Base-by-base conservation (phyloP, 2,797 vertebrate species). In the Oreortyx pictus region DNA sequence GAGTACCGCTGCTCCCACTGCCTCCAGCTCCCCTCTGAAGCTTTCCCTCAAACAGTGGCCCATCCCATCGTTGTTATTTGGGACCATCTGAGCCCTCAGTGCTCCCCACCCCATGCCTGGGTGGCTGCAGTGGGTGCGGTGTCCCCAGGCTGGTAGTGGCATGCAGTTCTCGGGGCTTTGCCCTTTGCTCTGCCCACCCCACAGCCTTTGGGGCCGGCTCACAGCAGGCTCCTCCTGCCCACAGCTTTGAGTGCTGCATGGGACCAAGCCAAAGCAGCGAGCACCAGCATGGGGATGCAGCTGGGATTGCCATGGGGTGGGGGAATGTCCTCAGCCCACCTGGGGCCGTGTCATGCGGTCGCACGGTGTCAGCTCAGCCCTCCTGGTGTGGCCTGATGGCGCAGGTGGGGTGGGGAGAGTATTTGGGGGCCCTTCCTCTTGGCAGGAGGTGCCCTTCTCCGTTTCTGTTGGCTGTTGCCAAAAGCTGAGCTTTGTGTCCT, bases 81-180 rank as follows among this genome's bases (percentile, higher is more conserved):
- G 29, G 41, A 23, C n/a, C 19, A 8, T 6, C 29, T 0, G 4
- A 29, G 72, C 2, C 22, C 82, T 72, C 13, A 0, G 0, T 4
- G 41, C 22, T 52, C 70, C 61, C 29, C 7, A 7, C n/a, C 11
- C 41, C 6, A 33, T 18, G 62, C 74, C 49, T 3, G 59, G 8
- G 13, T 6, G 22, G 44, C 76, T n/a, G 72, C 24, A 2, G 0
- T 8, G 67, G 7, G 4, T 29, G 33, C 14, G 14, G 37, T 29
- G 29, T 18, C 4, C 7, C 6, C 8, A 15, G 66, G 31, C 60
- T 14, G 73, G 9, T 27, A 17, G 18, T 1, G 50, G 5, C 4
- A 72, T 3, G 14, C 47, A 11, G 65, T 61, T 11, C 18, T 57
- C 3, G 12, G 62, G 77, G 8, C 82, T 50, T 27, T 1, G 31